Evolutionary conservation across 92 coral and sea anemone genomes (phyloP).

Genomic region (Porites evermanni): DNA sequence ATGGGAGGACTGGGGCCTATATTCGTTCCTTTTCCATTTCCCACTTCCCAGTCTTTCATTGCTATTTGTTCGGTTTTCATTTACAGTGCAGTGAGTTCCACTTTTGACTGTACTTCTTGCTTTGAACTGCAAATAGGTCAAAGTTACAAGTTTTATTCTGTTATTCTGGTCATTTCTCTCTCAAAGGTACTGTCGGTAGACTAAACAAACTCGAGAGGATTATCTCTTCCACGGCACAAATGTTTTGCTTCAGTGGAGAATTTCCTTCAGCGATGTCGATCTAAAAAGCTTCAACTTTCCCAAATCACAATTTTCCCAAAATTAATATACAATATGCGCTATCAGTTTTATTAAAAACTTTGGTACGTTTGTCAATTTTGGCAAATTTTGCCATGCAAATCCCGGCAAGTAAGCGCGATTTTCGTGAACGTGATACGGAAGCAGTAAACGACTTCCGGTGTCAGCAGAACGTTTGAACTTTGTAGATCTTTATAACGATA

Average conservation of each 20-base stretch:
- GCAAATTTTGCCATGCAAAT: not conserved
- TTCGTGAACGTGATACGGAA: not conserved
- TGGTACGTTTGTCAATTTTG: not conserved
- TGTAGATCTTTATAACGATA: not conserved
- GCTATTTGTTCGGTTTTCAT: not conserved
- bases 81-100: not conserved
- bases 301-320: no score
- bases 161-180: no score
- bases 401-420: not conserved
- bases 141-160: no score
- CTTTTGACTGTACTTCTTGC: not conserved
- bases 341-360: not conserved
- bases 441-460: not conserved
- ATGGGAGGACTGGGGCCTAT: constrained; percentile 14
- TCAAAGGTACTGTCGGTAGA: no score
- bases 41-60: not conserved
- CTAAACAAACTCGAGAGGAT: no score
- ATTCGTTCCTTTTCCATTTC: not conserved
- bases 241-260: no score
- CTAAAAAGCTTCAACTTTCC: no score
- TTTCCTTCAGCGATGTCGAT: no score
- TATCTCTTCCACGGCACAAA: no score
- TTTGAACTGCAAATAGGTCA: no score
- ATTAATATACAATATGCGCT: no score
- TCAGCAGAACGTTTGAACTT: not conserved